Evolutionary conservation across 2,797 vertebrate species (phyloP), one percentile per base, ranked within the genome.

Genomic region (Emydoidea blandingii): DNA sequence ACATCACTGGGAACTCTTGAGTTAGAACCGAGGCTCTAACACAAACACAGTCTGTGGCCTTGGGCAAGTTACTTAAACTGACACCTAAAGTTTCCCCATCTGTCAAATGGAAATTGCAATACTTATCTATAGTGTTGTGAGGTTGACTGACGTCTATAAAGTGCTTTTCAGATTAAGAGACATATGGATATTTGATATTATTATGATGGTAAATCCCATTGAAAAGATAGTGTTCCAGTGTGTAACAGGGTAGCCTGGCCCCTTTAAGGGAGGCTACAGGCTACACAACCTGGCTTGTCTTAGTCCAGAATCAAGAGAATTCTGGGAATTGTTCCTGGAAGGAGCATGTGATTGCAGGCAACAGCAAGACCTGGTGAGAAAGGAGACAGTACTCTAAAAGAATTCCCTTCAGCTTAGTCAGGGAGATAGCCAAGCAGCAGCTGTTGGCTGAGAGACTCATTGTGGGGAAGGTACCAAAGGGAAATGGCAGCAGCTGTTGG

Each of bases 331-430:
- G 11, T 74, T 74, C 37, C 68, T 74, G 11, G 68, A 44, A 11
- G 23, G 23, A 74, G 11, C 12, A 44, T 74, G 68, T 65, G 31
- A n/a, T 65, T 65, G 4, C 37, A 74, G 68, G 68, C 37, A 74
- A 41, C 12, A 44, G 68, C 68, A 44, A n/a, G 11, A 25, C 23
- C 21, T 41, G 50, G 1, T 0, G 68, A 6, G n/a, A 41, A 29
- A 81, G 12, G 44, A 18, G 1, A 0, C 1, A 8, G 12, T 1
- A 25, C 7, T 34, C 10, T 31, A 9, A 5, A 11, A 34, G 23
- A 27, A 25, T 11, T 74, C 2, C 1, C 0, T 2, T 18, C n/a
- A 10, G 5, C 1, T 0, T 2, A 53, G 2, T 3, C 0, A 2
- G 29, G 34, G 3, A 65, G n/a, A 72, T 15, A 65, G 6, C 34